Percentiles rank a stretch among this genome's conserved stretches.
phyloP scores from a whole-genome alignment of 30 jellyfish, hydroid and myxozoan genomes.

The Chironex yamaguchii region DNA sequence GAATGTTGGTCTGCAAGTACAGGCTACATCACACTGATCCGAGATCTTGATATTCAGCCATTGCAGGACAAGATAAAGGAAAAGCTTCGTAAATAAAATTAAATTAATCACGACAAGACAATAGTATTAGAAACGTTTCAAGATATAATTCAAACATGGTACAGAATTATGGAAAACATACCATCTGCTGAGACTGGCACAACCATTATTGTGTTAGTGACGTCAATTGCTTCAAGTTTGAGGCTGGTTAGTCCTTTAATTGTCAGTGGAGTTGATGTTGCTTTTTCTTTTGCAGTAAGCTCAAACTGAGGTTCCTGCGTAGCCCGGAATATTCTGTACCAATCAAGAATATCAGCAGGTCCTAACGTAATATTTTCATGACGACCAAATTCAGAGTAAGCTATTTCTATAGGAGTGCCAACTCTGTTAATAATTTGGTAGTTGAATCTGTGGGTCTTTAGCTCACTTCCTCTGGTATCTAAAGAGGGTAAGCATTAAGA shows the following conservation, averaged over 20 bases:
- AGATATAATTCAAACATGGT: not conserved
- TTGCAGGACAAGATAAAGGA: too few species aligned
- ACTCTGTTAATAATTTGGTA: conserved; percentile 84
- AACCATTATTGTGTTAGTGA: conserved; percentile 51
- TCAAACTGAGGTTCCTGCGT: conserved; percentile 75
- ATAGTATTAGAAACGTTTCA: too few species aligned
- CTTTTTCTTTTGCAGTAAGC: conserved; percentile 69
- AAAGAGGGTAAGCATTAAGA: too few species aligned
- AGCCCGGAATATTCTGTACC: conserved; percentile 87
- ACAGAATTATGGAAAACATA: conserved; percentile 4
- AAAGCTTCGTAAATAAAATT: too few species aligned
- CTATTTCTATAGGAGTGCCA: conserved; percentile 67
- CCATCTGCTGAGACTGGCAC: conserved; percentile 86
- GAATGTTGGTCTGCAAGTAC: too few species aligned
- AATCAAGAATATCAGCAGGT: conserved; percentile 81
- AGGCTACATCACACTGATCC: too few species aligned
- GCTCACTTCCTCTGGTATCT: conserved; percentile 67
- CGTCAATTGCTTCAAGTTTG: conserved; percentile 58
- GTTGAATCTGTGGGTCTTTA: conserved; percentile 75
- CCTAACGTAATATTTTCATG: conserved; percentile 75
- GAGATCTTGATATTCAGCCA: not conserved
- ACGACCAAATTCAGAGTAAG: conserved; percentile 92
- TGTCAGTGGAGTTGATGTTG: conserved; percentile 63
- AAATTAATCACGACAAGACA: not conserved
- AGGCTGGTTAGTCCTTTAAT: conserved; percentile 83